Evolutionary conservation across 2,888 invertebrate species (phyloP), one percentile per base, ranked within the genome.

Genomic region (Pseudoips prasinana): DNA sequence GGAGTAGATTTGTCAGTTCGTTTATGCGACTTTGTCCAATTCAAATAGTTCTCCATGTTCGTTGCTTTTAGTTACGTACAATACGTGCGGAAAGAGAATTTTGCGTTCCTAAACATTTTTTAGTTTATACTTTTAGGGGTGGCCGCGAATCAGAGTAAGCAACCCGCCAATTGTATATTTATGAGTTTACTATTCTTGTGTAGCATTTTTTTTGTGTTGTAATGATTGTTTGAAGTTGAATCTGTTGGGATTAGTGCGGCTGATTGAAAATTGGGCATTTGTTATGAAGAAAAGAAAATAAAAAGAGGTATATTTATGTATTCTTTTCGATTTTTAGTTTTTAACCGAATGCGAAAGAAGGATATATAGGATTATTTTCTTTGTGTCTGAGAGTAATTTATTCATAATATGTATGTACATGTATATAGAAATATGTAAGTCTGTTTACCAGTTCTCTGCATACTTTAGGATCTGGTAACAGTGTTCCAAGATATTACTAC

Each of bases 121-220:
- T 71, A 66, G 60, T 54, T 58, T 60, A 66, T 75, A 69, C 73
- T 73, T 76, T 74, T 59, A 58, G 73, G 71, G 75, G 68, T 63
- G 64, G 72, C 78, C 81, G 84, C 83, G 84, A 81, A 85, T 82
- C 72, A 46, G 75, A 70, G 70, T 67, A 76, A 78, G 74, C 77
- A 73, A 73, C 73, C 71, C 67, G 71, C 76, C 84, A 83, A 86
- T 86, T 83, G 86, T 84, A 84, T 87, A 87, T 87, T 86, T 87
- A 87, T 87, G 84, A 84, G 81, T 68, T 75, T 58, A 81, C 80
- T 77, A 79, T 77, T 79, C 75, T 56, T 22, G 8, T 35, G 68
- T 37, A 5, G 14, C 14, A 49, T 50, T 55, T 46, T 52, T 49
- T 48, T 48, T 55, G 39, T 46, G 36, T 43, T 41, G 32, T 46